Base-by-base conservation (phyloP, 2,797 vertebrate genomes). In the Ataeniobius toweri region DNA sequence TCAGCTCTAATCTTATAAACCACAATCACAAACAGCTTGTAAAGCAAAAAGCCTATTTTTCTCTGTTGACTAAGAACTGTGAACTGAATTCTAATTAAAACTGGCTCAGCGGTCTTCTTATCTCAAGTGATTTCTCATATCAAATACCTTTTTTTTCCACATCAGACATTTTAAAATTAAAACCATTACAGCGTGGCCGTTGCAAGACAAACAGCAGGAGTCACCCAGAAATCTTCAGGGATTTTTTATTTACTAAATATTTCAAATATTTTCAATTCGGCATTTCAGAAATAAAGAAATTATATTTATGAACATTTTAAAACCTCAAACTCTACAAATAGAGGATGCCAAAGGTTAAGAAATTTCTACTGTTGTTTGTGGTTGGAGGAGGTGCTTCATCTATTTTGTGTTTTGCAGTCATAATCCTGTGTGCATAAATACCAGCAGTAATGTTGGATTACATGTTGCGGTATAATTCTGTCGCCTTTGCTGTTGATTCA, bases 81-180 rank as follows among this genome's bases (percentile, higher is more conserved):
- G 74, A 74, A 36, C 55, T 68, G 59, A 48, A 82, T 85, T 88
- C 74, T 84, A 86, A 91, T 88, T 85, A 84, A 56, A 80, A 75
- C 73, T 28, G 41, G 71, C 73, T 63, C 78, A 75, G 50, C 41
- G 24, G 68, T 6, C 55, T 76, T 70, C 56, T 78, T 80, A 69
- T 50, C 75, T 51, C 61, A 48, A 58, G 20, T 28, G 24, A 77
- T 69, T 77, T 31, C 63, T 61, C 70, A 50, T 51, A 58, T 68
- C 39, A 69, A 63, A 59, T 69, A 69, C 56, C 12, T 68, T 76
- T 50, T 50, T 77, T 74, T 75, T 46, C 36, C 70, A n/a, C 55
- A 71, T 74, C 53, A 26, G 55, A 73, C 55, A 48, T 44, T 79
- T 51, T 73, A 55, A 88, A 77, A 73, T 50, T 48, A 78, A 20